Conservation (phyloP, 2,113 vertebrate genomes). For the Coptodon rendalli region DNA sequence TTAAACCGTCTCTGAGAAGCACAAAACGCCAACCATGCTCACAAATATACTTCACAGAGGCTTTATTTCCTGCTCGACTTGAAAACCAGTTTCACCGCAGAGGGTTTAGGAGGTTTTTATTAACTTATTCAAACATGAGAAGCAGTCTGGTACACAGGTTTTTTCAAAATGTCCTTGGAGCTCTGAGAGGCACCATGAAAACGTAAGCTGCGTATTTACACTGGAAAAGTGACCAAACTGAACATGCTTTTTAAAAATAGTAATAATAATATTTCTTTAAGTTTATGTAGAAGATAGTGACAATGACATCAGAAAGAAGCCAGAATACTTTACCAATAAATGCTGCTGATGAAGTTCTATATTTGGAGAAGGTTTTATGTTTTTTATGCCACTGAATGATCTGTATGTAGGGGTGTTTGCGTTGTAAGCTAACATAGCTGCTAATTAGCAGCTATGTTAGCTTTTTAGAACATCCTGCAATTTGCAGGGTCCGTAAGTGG, state of each 20-base stretch:
- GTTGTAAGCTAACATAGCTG: neutral
- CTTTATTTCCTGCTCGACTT: conserved; percentile 9
- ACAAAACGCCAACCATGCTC: neutral
- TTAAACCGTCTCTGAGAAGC: conserved; percentile 8
- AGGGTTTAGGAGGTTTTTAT: conserved; percentile 18
- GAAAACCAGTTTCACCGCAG: conserved; percentile 12
- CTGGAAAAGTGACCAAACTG: neutral
- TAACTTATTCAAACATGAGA: conserved; percentile 10
- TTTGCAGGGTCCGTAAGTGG: neutral
- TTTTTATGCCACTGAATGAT: neutral
- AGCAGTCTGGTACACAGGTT: neutral
- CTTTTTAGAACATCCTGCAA: neutral
- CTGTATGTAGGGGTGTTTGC: neutral
- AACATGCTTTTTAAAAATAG: neutral
- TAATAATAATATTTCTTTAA: neutral
- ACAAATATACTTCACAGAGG: conserved; percentile 31
- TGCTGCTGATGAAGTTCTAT: neutral
- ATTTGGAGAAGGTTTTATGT: neutral
- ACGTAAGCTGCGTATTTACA: neutral
- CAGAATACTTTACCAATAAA: neutral
- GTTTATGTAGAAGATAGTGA: neutral
- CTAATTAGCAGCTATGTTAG: neutral
- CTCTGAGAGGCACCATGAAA: neutral
- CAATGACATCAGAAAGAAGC: neutral
- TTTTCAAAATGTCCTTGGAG: neutral